A percentile compares a stretch with the other conserved stretches of the same genome.
phyloP scores from a whole-genome alignment of 1,140 invertebrate genomes.

The Cotesia chilonis region DNA sequence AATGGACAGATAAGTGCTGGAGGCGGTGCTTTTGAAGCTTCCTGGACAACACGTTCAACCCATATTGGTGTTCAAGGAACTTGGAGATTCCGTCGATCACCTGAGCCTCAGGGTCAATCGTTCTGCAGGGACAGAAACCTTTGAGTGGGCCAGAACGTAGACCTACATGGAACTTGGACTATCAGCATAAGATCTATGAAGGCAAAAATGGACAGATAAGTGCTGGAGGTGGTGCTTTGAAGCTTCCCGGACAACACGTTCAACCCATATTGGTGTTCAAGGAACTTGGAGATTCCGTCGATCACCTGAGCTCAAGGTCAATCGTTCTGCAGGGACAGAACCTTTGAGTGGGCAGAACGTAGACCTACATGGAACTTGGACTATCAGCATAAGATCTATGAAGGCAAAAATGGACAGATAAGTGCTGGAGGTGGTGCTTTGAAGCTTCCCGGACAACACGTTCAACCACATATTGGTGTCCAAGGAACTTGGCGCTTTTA shows the following conservation, averaged over 20 bases:
- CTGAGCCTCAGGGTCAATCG: constrained; percentile 35
- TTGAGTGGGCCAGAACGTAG: constrained; percentile 46
- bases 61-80: constrained; percentile 44
- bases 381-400: constrained; percentile 45
- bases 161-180: constrained; percentile 45
- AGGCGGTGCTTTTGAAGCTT: neutral
- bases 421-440: constrained; percentile 10
- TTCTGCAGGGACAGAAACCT: constrained; percentile 40
- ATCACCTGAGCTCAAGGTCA: constrained; percentile 32
- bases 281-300: constrained; percentile 22
- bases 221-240: too few species aligned
- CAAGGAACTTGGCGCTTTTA: constrained; percentile 44
- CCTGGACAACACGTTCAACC: constrained; percentile 45
- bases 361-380: constrained; percentile 44
- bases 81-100: constrained; percentile 11
- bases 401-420: too few species aligned
- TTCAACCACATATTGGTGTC: constrained; percentile 45
- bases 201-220: too few species aligned
- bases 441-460: constrained; percentile 45
- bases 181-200: constrained; percentile 43
- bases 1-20: too few species aligned
- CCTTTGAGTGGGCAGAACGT: constrained; percentile 46
- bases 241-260: constrained; percentile 42
- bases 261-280: constrained; percentile 46
- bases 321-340: constrained; percentile 36